Conservation (phyloP, 2,797 vertebrate species). For the Synaphobranchus kaupii region DNA sequence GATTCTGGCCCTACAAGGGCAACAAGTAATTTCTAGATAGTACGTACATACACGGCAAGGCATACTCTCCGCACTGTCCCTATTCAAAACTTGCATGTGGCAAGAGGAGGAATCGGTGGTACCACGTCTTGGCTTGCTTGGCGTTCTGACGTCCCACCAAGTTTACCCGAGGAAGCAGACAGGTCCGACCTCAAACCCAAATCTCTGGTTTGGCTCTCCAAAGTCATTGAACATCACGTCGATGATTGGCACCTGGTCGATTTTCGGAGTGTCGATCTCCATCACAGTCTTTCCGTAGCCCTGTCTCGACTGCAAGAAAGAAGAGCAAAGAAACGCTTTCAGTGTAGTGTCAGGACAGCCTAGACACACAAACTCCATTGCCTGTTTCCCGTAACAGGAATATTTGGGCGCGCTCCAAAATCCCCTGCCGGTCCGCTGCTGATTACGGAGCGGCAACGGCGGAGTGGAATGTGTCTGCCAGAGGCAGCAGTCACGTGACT, state of each 20-base stretch:
- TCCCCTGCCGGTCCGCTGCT: too few species aligned
- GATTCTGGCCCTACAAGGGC: conserved; percentile 83
- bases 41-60: conserved; percentile 70
- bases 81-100: conserved; percentile 82
- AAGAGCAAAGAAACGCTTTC: not conserved
- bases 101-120: conserved; percentile 66
- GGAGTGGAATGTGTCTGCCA: too few species aligned
- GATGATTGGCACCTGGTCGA: conserved; percentile 95
- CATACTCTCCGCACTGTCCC: conserved; percentile 73
- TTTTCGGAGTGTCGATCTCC: conserved; percentile 96
- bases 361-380: not conserved
- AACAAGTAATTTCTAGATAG: conserved; percentile 73
- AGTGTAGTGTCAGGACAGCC: not conserved
- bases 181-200: conserved; percentile 97
- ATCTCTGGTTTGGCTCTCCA: conserved; percentile 96
- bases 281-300: conserved; percentile 90
- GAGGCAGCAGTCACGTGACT: too few species aligned
- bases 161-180: conserved; percentile 96
- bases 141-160: conserved; percentile 55
- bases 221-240: conserved; percentile 99
- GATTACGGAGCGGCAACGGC: too few species aligned
- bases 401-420: not conserved
- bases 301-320: conserved; percentile 79
- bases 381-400: not conserved
- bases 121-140: conserved; percentile 65